phyloP scores from a whole-genome alignment of 2,113 vertebrate species.

The Erpornis zantholeuca region DNA sequence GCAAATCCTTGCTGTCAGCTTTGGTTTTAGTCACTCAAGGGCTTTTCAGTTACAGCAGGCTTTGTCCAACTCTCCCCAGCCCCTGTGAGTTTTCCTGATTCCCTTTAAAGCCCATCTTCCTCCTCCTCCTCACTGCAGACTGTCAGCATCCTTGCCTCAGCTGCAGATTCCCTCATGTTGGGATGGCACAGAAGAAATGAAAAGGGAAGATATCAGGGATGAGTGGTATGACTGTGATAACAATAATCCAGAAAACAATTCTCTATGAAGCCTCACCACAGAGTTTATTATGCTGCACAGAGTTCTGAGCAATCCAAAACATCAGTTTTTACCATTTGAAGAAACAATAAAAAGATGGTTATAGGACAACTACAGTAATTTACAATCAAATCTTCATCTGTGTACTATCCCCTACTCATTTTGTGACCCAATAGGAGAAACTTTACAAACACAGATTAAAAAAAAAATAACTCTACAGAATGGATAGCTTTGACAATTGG shows the following conservation, averaged over 20 bases:
- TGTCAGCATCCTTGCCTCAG: neutral
- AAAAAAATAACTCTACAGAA: neutral
- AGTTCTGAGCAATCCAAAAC: neutral
- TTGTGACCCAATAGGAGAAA: neutral
- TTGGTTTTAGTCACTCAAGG: neutral
- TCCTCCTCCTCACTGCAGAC: neutral
- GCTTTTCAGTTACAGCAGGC: neutral
- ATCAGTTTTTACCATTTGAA: neutral
- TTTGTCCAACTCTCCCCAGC: neutral
- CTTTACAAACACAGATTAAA: neutral
- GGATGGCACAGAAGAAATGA: neutral
- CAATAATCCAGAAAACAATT: neutral
- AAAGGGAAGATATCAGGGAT: neutral
- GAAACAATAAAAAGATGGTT: neutral
- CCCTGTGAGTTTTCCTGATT: neutral
- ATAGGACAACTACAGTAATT: neutral
- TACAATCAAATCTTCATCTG: neutral
- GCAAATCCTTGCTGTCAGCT: neutral
- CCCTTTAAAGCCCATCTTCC: neutral
- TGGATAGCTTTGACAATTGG: neutral
- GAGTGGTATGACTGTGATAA: neutral
- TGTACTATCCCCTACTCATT: neutral
- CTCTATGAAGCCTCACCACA: neutral
- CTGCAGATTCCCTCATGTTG: neutral
- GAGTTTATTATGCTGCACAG: neutral